Conservation (phyloP, 2,113 vertebrate species). For the Chiloscyllium plagiosum region DNA sequence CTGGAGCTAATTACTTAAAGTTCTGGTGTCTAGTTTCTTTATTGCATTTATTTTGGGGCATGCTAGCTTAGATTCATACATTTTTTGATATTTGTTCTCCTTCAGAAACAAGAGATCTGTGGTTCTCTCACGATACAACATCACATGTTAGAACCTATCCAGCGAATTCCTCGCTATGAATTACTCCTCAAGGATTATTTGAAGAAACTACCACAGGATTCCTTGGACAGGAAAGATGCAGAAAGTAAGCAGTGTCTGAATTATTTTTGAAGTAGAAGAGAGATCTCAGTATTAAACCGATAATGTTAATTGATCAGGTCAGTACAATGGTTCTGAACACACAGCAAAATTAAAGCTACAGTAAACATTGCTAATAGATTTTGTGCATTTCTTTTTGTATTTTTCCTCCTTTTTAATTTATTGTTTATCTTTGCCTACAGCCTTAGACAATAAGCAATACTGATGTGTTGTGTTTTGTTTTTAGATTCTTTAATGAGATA, state of each 20-base stretch:
- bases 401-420: neutral
- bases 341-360: neutral
- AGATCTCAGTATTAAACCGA: too few relatives aligned
- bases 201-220: slow-evolving; percentile 82
- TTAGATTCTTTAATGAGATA: too few relatives aligned
- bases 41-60: neutral
- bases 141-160: slow-evolving; percentile 95
- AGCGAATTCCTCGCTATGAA: slow-evolving; percentile 94
- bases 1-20: neutral
- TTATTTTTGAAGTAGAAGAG: neutral
- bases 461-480: too few relatives aligned
- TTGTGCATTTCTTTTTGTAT: neutral
- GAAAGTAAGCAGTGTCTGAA: slow-evolving; percentile 66
- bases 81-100: neutral
- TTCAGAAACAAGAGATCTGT: slow-evolving; percentile 80
- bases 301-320: neutral
- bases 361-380: neutral
- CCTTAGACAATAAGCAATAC: neutral
- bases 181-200: slow-evolving; percentile 97
- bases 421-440: neutral
- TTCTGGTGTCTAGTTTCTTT: neutral
- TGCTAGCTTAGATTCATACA: neutral
- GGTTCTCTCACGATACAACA: slow-evolving; percentile 85
- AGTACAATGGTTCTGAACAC: neutral
- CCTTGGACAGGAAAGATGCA: slow-evolving; percentile 76